These are phyloP conservation scores for Eubasilissa splendida DNA, from an alignment of 2,888 invertebrate genomes.

Conservation along the genomic window DNA sequence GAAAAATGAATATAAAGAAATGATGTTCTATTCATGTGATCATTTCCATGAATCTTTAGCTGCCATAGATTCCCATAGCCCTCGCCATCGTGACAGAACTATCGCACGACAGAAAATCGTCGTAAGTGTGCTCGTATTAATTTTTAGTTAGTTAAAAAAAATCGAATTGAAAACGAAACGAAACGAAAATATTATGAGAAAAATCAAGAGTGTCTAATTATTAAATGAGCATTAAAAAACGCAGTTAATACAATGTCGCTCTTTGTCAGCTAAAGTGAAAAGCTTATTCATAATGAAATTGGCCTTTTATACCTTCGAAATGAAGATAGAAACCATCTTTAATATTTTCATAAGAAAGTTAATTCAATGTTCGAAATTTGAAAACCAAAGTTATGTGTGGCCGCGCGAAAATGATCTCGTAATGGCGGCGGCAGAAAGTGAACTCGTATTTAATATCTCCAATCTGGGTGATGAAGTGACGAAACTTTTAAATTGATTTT, in stretches of 20 bases:
- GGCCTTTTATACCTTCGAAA: neutral
- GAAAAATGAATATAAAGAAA: no score
- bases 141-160: no score
- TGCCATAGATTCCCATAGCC: no score
- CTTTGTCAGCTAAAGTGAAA: neutral
- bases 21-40: no score
- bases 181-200: neutral
- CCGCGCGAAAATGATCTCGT: neutral
- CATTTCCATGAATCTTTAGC: no score
- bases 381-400: constrained; percentile 29
- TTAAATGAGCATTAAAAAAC: no score
- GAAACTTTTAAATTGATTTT: constrained; percentile 20
- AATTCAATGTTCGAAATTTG: constrained; percentile 25
- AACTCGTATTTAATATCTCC: constrained; percentile 14
- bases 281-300: constrained; percentile 18
- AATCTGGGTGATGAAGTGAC: constrained; percentile 3
- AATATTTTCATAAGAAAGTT: constrained; percentile 30
- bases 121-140: no score
- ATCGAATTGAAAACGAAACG: neutral
- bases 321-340: constrained; percentile 3
- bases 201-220: no score
- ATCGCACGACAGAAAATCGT: no score
- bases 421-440: constrained; percentile 18
- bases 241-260: neutral
- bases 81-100: no score